Conservation (phyloP, 2,797 vertebrate species). For the Aldrovandia affinis region DNA sequence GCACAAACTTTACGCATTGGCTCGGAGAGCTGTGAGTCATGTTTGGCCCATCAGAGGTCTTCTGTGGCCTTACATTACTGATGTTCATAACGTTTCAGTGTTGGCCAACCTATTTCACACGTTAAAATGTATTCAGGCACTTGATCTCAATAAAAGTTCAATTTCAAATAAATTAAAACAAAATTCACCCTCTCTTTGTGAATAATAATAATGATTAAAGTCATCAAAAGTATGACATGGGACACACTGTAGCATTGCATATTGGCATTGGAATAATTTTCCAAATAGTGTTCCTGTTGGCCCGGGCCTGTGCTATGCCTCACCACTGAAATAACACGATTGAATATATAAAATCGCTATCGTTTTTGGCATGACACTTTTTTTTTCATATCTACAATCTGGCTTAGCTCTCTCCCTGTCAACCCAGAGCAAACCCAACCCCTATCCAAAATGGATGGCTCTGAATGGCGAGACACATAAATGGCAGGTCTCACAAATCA, state of each 20-base stretch:
- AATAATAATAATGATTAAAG: neutral
- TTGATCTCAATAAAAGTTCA: neutral
- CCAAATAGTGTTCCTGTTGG: too few relatives aligned
- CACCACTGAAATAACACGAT: neutral
- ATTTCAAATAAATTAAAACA: neutral
- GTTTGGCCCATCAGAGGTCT: neutral
- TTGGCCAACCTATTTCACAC: neutral
- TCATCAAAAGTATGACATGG: neutral
- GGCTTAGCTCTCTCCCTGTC: neutral
- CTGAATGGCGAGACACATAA: neutral
- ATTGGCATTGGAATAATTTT: too few relatives aligned
- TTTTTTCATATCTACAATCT: neutral
- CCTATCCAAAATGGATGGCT: too few relatives aligned
- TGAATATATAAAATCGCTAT: too few relatives aligned
- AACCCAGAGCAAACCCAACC: neutral
- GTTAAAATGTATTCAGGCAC: neutral
- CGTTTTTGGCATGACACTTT: too few relatives aligned
- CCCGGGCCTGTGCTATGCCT: too few relatives aligned
- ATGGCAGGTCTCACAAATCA: neutral
- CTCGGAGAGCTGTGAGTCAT: neutral
- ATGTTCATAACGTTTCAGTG: neutral
- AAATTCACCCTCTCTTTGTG: neutral
- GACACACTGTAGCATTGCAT: neutral
- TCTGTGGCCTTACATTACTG: neutral
- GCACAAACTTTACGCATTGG: neutral